phyloP scores from a whole-genome alignment of 1,140 invertebrate species.

The Copidosoma floridanum region DNA sequence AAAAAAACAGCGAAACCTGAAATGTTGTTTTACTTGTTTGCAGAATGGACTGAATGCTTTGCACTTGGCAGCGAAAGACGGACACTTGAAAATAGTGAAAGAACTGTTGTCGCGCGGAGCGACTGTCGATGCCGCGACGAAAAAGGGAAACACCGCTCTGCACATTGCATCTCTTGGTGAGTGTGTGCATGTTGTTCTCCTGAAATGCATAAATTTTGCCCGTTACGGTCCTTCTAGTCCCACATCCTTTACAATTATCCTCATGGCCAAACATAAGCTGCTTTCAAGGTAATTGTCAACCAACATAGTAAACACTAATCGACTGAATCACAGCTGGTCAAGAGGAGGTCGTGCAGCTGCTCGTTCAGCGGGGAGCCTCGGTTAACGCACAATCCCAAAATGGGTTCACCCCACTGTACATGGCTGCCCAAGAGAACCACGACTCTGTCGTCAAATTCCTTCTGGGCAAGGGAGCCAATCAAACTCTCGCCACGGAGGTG shows the following conservation, averaged over 20 bases:
- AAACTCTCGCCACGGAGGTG: conserved; percentile 94
- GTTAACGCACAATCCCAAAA: conserved; percentile 96
- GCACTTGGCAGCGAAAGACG: conserved; percentile 97
- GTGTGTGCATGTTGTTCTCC: no score
- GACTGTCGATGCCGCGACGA: conserved; percentile 95
- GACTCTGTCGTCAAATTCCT: conserved; percentile 91
- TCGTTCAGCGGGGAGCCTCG: conserved; percentile 86
- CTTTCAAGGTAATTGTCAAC: no score
- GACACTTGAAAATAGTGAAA: conserved; percentile 89
- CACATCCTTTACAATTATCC: no score
- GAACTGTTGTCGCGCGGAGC: conserved; percentile 89
- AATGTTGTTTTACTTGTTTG: no score
- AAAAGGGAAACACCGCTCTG: conserved; percentile 98
- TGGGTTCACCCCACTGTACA: conserved; percentile 98
- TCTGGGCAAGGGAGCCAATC: conserved; percentile 91
- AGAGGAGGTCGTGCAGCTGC: conserved; percentile 87
- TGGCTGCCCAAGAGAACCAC: conserved; percentile 99
- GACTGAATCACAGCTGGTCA: conserved; percentile 91
- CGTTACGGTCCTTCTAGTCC: no score
- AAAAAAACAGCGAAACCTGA: no score
- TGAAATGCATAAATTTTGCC: no score
- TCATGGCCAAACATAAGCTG: no score
- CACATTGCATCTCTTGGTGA: conserved; percentile 95
- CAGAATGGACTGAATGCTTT: conserved; percentile 97
- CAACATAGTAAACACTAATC: no score